A percentile compares a stretch with the other conserved stretches of the same genome.
phyloP scores from a whole-genome alignment of 2,797 vertebrate genomes.

The Parambassis ranga region DNA sequence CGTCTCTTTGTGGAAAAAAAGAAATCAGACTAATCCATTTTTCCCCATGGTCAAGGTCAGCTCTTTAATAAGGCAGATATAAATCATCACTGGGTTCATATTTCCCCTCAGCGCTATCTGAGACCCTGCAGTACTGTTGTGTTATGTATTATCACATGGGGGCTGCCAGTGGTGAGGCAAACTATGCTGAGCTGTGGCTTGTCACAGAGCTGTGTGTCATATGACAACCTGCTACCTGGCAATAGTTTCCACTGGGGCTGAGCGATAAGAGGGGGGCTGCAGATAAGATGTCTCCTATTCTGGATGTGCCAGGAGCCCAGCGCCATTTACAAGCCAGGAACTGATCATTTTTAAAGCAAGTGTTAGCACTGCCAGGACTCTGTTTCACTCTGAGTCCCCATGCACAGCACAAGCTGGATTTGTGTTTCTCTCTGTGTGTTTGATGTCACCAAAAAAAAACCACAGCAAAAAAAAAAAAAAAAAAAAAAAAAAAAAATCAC shows the following conservation, averaged over 20 bases:
- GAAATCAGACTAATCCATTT: conserved; percentile 64
- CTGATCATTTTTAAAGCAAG: conserved; percentile 58
- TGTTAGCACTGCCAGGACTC: conserved; percentile 18
- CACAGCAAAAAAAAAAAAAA: no score
- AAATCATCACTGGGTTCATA: conserved; percentile 66
- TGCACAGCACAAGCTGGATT: conserved; percentile 22
- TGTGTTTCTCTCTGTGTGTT: conserved; percentile 45
- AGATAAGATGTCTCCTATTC: conserved; percentile 70
- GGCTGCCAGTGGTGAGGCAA: conserved; percentile 53
- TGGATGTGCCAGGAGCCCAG: conserved; percentile 58
- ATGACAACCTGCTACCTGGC: conserved; percentile 71
- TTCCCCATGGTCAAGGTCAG: conserved; percentile 71
- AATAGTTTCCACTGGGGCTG: conserved; percentile 66
- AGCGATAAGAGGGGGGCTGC: conserved; percentile 61
- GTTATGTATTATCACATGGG: conserved; percentile 69
- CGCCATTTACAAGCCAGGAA: conserved; percentile 62
- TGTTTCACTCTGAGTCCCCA: conserved; percentile 6
- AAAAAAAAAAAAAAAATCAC: no score
- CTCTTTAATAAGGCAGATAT: conserved; percentile 73
- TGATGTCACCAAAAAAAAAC: conserved; percentile 41
- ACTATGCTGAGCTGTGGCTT: conserved; percentile 53
- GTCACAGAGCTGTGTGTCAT: conserved; percentile 62
- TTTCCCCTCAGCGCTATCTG: conserved; percentile 62
- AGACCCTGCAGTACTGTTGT: conserved; percentile 55
- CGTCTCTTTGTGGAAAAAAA: conserved; percentile 40